Evolutionary conservation across 1,140 invertebrate species (phyloP).

Genomic region (Diorhabda carinulata): DNA sequence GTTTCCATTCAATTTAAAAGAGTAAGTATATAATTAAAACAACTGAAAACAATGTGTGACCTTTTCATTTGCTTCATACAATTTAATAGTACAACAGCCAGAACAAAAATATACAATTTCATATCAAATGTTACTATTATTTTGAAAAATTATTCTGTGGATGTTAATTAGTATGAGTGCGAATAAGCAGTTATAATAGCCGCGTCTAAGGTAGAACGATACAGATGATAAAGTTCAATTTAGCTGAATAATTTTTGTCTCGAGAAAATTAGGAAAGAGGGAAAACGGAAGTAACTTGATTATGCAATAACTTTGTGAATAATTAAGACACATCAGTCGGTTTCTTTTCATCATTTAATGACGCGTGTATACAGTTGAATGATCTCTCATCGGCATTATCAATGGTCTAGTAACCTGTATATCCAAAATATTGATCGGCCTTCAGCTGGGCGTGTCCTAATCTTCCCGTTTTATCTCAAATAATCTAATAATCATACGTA

Average conservation of each 20-base stretch:
- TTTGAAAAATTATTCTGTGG: no score
- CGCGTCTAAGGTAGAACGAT: no score
- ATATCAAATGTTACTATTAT: no score
- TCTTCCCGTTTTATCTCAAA: constrained; percentile 3
- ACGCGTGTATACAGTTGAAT: constrained; percentile 3
- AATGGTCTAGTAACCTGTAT: constrained; percentile 12
- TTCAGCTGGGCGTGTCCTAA: constrained; percentile 11
- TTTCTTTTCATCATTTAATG: background rate
- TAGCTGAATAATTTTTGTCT: background rate
- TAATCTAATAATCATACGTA: constrained; percentile 10
- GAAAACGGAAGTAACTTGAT: background rate
- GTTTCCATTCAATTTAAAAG: no score
- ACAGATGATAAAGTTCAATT: background rate
- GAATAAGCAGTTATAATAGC: no score
- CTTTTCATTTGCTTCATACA: no score
- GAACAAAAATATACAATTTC: no score
- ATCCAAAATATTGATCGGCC: constrained; percentile 13
- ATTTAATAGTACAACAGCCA: no score
- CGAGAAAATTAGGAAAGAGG: constrained; percentile 1
- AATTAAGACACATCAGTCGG: background rate
- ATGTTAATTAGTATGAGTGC: no score
- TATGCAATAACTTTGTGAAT: background rate
- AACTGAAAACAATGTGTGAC: no score
- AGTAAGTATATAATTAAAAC: no score
- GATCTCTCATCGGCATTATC: constrained; percentile 2